Evolutionary conservation across 1,140 invertebrate genomes (phyloP), one percentile per base, ranked within the genome.

Genomic region (Helicoverpa zea): DNA sequence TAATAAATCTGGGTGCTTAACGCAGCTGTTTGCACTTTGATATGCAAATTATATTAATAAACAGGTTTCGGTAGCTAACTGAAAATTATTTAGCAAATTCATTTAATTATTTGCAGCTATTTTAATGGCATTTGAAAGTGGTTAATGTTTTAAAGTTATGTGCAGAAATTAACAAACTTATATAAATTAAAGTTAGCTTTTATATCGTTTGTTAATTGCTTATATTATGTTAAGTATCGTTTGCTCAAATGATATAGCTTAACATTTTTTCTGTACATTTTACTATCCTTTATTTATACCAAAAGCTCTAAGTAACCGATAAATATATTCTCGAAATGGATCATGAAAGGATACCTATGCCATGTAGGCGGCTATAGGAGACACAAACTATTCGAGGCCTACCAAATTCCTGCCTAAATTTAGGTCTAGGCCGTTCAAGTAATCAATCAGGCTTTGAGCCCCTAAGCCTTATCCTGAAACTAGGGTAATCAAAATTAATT

Each of bases 391-490:
- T 43, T 43, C 5, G 7, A 3, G 9, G 13, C 59, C 13, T 29
- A 54, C 18, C 4, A 54, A 70, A 52, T 70, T 52, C 51, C 5
- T 9, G 1, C 66, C 66, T 16, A 30, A 70, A 54, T 29, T 70
- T 30, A 70, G 66, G 52, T 70, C 66, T 54, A 54, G 66, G 51
- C 10, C 23, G n/a, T 30, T 51, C 7, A 30, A 35, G 66, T 51
- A 70, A 70, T 70, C 66, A 52, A 70, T 70, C 66, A 70, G 51
- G 49, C 66, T 70, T 70, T 54, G n/a, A 13, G 10, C 47, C 66
- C 52, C 29, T 30, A 18, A 66, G 35, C 4, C 43, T 49, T 49
- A 70, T 9, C 30, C 5, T 52, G 66, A 30, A 70, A 14, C 66
- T 52, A 29, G 66, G 47, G 7, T 52, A 54, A 30, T 70, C 18